Conservation (phyloP, 2,888 invertebrate species). For the Protophormia terraenovae region DNA sequence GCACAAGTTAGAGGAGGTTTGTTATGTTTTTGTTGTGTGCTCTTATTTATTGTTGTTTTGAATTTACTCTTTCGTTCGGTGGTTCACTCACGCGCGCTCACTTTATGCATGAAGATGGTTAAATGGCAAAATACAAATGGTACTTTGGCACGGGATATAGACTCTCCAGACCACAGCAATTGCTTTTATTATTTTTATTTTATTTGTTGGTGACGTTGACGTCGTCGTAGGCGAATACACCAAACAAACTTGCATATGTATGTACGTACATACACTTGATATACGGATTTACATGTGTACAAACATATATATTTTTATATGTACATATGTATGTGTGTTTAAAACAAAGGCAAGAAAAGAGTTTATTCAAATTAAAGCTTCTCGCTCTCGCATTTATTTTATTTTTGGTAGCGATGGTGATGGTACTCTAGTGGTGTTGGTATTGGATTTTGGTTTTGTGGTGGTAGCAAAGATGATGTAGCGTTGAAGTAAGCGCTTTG, state of each 20-base stretch:
- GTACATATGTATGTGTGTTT: not conserved
- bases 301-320: too few species aligned
- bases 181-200: conserved; percentile 24
- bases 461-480: conserved; percentile 55
- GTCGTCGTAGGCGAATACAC: conserved; percentile 58
- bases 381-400: conserved; percentile 39
- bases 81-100: conserved; percentile 66
- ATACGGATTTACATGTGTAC: not conserved
- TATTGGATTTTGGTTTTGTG: conserved; percentile 46
- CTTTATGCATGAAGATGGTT: conserved; percentile 43
- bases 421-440: conserved; percentile 3
- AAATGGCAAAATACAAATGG: conserved; percentile 46
- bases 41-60: conserved; percentile 47
- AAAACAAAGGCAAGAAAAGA: conserved; percentile 50
- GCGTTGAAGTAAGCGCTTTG: conserved; percentile 70
- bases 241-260: not conserved
- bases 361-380: conserved; percentile 55
- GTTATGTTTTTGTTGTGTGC: conserved; percentile 45
- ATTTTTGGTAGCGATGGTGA: conserved; percentile 4
- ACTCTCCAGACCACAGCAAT: conserved; percentile 34
- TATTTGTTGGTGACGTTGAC: conserved; percentile 13
- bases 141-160: conserved; percentile 55
- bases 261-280: not conserved
- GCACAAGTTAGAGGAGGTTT: conserved; percentile 62
- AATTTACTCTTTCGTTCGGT: conserved; percentile 61